Evolutionary conservation across 1,140 invertebrate genomes (phyloP).

Genomic region (Drosophila parvula): DNA sequence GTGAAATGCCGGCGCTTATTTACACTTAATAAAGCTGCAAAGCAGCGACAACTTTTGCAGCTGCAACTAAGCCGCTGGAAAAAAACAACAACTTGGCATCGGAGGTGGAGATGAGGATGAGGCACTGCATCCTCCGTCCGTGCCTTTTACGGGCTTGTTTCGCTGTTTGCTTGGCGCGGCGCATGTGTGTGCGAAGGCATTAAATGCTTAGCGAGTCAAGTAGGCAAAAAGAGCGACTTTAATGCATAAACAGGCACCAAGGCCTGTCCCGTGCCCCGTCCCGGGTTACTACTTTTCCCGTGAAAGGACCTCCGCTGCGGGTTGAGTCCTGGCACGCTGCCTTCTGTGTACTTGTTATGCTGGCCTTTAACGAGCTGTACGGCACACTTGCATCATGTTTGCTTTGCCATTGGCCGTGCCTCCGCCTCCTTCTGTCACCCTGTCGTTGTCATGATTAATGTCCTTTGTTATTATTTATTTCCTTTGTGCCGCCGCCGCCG

Average conservation of each 20-base stretch:
- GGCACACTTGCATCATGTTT: slow-evolving; percentile 56
- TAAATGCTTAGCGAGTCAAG: slow-evolving; percentile 71
- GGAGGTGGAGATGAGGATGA: neutral
- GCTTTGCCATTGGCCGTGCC: slow-evolving; percentile 63
- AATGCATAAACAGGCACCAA: slow-evolving; percentile 51
- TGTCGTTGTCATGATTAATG: slow-evolving; percentile 66
- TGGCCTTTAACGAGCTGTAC: slow-evolving; percentile 68
- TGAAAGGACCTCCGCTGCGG: slow-evolving; percentile 2
- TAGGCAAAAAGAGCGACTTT: slow-evolving; percentile 42
- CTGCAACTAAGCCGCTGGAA: slow-evolving; percentile 55
- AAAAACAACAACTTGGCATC: neutral
- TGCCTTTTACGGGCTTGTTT: slow-evolving; percentile 32
- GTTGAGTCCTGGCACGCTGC: slow-evolving; percentile 23
- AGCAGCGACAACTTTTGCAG: slow-evolving; percentile 53
- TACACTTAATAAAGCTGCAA: slow-evolving; percentile 76
- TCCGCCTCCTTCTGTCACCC: slow-evolving; percentile 4
- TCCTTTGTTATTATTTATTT: slow-evolving; percentile 66
- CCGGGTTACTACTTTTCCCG: slow-evolving; percentile 12
- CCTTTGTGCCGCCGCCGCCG: slow-evolving; percentile 44
- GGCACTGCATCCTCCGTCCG: slow-evolving; percentile 13
- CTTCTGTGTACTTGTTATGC: slow-evolving; percentile 58
- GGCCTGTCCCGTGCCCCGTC: slow-evolving; percentile 10
- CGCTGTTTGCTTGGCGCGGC: slow-evolving; percentile 39
- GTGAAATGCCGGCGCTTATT: slow-evolving; percentile 77
- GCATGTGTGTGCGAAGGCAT: slow-evolving; percentile 59